Base-by-base conservation (phyloP, 2,797 vertebrate species). In the Enteromius mattozi region DNA sequence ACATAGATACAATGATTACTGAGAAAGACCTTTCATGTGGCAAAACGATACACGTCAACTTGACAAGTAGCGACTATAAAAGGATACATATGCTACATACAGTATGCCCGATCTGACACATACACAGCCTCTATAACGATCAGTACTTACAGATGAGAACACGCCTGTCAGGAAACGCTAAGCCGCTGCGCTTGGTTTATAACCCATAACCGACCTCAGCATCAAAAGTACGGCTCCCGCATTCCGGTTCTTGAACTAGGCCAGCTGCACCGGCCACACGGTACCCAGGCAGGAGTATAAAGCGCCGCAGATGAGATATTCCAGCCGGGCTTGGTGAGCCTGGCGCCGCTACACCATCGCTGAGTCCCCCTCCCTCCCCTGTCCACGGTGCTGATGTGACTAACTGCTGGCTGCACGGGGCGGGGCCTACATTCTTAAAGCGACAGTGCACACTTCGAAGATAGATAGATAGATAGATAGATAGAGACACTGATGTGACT, bases 301-400 rank as follows among this genome's bases (percentile, higher is more conserved):
- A 30, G 74, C 85, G 59, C 83, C 85, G 90, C 70, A 63, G 74
- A 88, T 65, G 86, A 49, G 89, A 85, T 87, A 30, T 75, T 89
- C 90, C 86, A 89, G 87, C 71, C 96, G 89, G 85, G 93, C 92
- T 82, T 94, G 92, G 91, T 94, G 95, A 88, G 93, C 94, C 86
- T 88, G 91, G 84, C 90, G 61, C 93, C 81, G 0, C 85, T 84
- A 72, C 93, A 90, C 9, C 86, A 5, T 82, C 70, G 86, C 84
- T 56, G 86, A 27, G 81, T 76, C 76, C 85, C 72, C 82, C 87
- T 70, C 87, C 77, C 80, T 87, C 88, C 88, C 81, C 89, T 88
- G 82, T 89, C 81, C 91, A 82, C 75, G 83, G 85, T 90, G 88
- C 89, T 90, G 91, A 92, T 88, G 88, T 89, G 88, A 90, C 86